Conservation (phyloP, 2,888 invertebrate species). For the Philaethria dido region DNA sequence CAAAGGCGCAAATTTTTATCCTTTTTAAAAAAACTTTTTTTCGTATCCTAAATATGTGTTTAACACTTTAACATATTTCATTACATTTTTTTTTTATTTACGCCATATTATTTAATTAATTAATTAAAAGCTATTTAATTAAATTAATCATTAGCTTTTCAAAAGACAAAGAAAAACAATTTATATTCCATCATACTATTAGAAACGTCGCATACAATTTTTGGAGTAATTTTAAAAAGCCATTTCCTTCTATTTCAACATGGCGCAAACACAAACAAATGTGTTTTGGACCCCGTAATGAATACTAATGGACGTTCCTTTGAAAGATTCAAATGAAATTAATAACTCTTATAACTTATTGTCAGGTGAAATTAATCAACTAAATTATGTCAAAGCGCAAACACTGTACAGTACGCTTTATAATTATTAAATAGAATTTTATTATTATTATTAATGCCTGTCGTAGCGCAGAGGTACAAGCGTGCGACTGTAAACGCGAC, state of each 20-base stretch:
- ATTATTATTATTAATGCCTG: no score
- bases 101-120: no score
- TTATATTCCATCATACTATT: neutral
- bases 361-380: slow-evolving; percentile 52
- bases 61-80: no score
- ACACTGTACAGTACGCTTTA: slow-evolving; percentile 6
- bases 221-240: slow-evolving; percentile 26
- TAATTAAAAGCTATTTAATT: no score
- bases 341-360: slow-evolving; percentile 55
- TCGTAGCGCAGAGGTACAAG: no score
- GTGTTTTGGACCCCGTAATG: slow-evolving; percentile 51
- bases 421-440: slow-evolving; percentile 16
- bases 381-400: slow-evolving; percentile 31
- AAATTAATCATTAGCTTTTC: neutral
- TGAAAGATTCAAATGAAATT: slow-evolving; percentile 46
- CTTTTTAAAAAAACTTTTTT: no score
- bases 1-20: no score
- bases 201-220: neutral
- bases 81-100: no score
- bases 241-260: slow-evolving; percentile 25
- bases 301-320: slow-evolving; percentile 52
- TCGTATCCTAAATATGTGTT: no score
- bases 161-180: neutral
- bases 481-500: no score
- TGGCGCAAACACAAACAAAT: slow-evolving; percentile 54